Evolutionary conservation across 2,797 vertebrate species (phyloP).

Genomic region (Buphagus erythrorhynchus): DNA sequence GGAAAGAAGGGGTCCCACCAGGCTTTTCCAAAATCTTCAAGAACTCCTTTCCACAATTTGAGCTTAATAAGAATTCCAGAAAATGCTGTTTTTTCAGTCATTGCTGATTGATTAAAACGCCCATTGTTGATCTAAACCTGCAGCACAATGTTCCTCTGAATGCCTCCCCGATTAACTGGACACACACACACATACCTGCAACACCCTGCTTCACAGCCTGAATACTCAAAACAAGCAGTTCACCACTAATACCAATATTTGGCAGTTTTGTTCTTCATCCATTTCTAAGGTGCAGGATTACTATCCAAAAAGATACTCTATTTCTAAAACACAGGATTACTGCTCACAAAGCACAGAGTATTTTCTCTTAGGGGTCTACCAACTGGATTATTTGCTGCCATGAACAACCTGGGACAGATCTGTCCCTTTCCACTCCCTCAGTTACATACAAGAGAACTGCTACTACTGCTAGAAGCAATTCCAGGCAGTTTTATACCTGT

Average conservation of each 20-base stretch:
- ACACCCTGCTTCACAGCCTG: background rate
- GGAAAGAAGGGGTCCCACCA: background rate
- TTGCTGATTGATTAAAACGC: background rate
- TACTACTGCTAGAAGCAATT: background rate
- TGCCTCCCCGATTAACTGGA: accelerated
- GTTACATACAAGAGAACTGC: background rate
- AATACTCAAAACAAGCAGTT: background rate
- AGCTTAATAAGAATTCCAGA: background rate
- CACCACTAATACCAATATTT: background rate
- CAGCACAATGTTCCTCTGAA: background rate
- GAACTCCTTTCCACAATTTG: background rate
- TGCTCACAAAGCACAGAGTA: background rate
- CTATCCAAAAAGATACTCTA: background rate
- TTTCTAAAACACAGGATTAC: background rate
- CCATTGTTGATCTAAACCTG: background rate
- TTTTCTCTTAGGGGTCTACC: background rate
- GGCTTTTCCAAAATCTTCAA: background rate
- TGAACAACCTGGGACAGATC: background rate
- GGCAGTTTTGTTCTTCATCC: background rate
- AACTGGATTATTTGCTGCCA: background rate
- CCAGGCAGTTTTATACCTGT: background rate
- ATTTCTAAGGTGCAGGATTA: background rate
- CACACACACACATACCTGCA: background rate
- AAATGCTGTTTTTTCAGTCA: background rate
- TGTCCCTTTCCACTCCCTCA: background rate